These are phyloP conservation scores for Spea hammondii DNA, from an alignment of 2,797 vertebrate genomes.

Conservation along the genomic window DNA sequence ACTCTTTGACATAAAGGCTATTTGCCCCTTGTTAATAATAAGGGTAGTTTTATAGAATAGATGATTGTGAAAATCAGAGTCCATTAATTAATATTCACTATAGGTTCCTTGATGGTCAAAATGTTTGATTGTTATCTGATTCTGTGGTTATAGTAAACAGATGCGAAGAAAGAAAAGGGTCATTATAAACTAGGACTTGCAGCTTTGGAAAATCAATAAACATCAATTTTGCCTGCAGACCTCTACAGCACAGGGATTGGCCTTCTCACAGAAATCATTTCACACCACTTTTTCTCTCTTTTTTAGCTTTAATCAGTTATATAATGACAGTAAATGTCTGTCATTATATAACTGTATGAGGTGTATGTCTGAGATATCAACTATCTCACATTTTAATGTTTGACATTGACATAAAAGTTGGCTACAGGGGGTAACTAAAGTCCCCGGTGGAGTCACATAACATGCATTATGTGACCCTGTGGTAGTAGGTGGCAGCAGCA, in stretches of 20 bases:
- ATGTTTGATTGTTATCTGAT: neutral
- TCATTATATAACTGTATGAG: too few species aligned
- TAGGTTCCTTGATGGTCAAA: neutral
- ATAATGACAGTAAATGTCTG: slow-evolving; percentile 9
- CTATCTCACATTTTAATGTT: neutral
- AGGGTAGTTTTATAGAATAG: too few species aligned
- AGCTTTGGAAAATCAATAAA: slow-evolving; percentile 19
- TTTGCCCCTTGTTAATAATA: too few species aligned
- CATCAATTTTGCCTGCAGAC: slow-evolving; percentile 14
- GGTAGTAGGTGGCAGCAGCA: too few species aligned
- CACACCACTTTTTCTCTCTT: neutral
- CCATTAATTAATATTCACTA: neutral
- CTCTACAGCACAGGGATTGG: slow-evolving; percentile 2
- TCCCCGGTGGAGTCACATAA: too few species aligned
- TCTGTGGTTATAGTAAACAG: neutral
- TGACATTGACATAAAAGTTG: slow-evolving; percentile 1
- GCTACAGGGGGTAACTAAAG: neutral
- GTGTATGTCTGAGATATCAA: neutral
- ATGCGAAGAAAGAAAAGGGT: neutral
- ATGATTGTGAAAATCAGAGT: neutral
- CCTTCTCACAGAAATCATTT: slow-evolving; percentile 7
- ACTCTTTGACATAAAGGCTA: too few species aligned
- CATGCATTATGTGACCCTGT: too few species aligned
- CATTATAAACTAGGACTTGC: neutral
- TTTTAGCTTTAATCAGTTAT: slow-evolving; percentile 10